Percentiles rank a stretch among this genome's conserved stretches.
These are phyloP conservation scores for Drosophila aldrichi DNA, from an alignment of 2,888 invertebrate genomes.

Conservation along the genomic window DNA sequence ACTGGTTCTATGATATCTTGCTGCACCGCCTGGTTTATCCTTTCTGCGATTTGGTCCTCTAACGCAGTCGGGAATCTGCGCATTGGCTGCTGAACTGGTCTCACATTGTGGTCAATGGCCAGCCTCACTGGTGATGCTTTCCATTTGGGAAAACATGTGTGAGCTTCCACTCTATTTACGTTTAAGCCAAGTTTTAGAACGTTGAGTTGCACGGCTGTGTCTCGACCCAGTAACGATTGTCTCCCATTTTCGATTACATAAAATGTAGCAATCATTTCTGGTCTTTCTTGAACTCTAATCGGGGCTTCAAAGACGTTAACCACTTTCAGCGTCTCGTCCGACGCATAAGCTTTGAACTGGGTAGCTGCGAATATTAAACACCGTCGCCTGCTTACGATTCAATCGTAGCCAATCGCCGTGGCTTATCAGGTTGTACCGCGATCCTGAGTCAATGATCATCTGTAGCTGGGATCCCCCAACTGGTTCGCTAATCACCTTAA, in stretches of 20 bases:
- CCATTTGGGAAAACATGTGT: too few species aligned
- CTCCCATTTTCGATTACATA: not conserved
- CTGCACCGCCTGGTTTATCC: not conserved
- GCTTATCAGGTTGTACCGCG: not conserved
- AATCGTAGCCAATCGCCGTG: not conserved
- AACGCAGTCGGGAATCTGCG: too few species aligned
- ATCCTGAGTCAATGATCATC: not conserved
- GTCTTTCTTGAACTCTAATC: not conserved
- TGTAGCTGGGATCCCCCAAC: not conserved
- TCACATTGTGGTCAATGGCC: too few species aligned
- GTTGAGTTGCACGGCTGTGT: too few species aligned
- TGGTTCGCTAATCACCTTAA: not conserved
- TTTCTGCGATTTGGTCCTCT: too few species aligned
- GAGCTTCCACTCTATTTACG: too few species aligned
- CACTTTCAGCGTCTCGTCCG: not conserved
- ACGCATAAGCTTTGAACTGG: not conserved
- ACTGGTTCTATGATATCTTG: not conserved
- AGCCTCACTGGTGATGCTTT: too few species aligned
- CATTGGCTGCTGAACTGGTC: too few species aligned
- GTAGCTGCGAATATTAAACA: not conserved
- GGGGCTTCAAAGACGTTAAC: not conserved
- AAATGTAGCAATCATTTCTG: not conserved
- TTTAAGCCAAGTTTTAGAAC: too few species aligned
- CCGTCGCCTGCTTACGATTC: not conserved
- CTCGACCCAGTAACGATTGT: too few species aligned